Base-by-base conservation (phyloP, 1,140 invertebrate genomes). In the Zelostemma sp. region DNA sequence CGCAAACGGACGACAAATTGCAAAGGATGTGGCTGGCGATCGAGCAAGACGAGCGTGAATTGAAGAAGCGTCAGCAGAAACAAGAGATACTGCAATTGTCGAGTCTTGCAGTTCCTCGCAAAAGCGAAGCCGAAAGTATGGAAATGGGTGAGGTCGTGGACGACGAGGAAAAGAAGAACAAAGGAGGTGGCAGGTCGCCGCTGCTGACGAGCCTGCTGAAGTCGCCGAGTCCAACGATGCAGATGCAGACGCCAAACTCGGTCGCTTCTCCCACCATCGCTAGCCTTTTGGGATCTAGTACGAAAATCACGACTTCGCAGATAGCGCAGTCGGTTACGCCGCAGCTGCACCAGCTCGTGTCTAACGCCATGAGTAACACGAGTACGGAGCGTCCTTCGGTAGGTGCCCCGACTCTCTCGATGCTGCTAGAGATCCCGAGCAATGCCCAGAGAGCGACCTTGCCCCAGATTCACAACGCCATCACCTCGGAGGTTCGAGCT, bases 181-280 rank as follows among this genome's bases (percentile, higher is more conserved):
- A 73, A 43, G 63, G 58, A 43, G 81, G 79, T 0, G 79, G 80
- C 14, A 81, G 86, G 28, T 94, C 93, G 0, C 93, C 93, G 0
- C 79, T 95, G n/a, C 82, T 96, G 18, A 94, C 93, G 3, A 94
- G 92, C 62, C 83, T 95, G 9, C 83, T 96, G 0, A 93, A 94
- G 77, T 93, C 91, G n/a, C 92, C 91, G 0, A 83, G 78, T 68
- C 79, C 83, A 4, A 83, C 81, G 0, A 82, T 79, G 11, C 81
- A 84, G 48, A 72, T 80, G n/a, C 87, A 87, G 64, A 81, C 80
- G 25, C 74, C 84, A 1, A 77, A 77, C 6, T 79, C 79, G 12
- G 79, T 79, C 1, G 78, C 71, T 1, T 87, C 86, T 33, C 87
- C 88, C 3, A 89, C 87, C 9, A 88, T 89, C 56, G 84, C 88